Evolutionary conservation across 2,113 vertebrate genomes (phyloP), one percentile per base, ranked within the genome.

Genomic region (Hippopotamus amphibius): DNA sequence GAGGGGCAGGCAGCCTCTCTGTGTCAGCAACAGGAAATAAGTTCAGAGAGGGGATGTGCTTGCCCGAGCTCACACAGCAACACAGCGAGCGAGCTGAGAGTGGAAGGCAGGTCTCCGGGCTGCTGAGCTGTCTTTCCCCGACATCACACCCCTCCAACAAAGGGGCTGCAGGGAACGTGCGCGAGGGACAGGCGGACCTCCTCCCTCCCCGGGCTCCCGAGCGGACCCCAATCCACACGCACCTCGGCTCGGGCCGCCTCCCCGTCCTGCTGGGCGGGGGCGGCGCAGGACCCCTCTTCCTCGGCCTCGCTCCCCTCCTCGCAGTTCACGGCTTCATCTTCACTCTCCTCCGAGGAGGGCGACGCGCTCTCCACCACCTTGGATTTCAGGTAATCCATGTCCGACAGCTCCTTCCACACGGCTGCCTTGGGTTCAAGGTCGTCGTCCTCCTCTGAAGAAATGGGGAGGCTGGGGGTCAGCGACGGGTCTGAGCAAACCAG

Each of bases 321-420:
- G 26, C 57, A 97, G 93, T 50, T 98, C 97, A 84, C 96, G 0
- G 13, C 97, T 41, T 97, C 96, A 0, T 97, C 97, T 46, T 98
- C 98, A 37, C 98, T 98, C 2, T 90, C 97, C 8, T 84, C 90
- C 0, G 11, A 97, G 2, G 97, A 98, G 1, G 97, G 98, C 1
- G 84, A 90, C 41, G 85, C 90, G 0, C 97, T 98, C 88, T 77
- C 91, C 94, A 99, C 99, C 97, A 99, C 97, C 97, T 99, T 99
- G 43, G 99, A 99, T 65, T 99, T 99, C 97, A 99, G 98, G 98
- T 99, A 99, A 8, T 99, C 99, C 99, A 99, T 99, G 97, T 99
- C 99, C 0, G 99, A 99, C 68, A 99, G 98, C 12, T 96, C 98
- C 88, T 98, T 98, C 80, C 89, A 97, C 26, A 69, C 69, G 0